These are phyloP conservation scores for Metopia argyrocephala DNA, from an alignment of 2,888 invertebrate species.

Conservation along the genomic window DNA sequence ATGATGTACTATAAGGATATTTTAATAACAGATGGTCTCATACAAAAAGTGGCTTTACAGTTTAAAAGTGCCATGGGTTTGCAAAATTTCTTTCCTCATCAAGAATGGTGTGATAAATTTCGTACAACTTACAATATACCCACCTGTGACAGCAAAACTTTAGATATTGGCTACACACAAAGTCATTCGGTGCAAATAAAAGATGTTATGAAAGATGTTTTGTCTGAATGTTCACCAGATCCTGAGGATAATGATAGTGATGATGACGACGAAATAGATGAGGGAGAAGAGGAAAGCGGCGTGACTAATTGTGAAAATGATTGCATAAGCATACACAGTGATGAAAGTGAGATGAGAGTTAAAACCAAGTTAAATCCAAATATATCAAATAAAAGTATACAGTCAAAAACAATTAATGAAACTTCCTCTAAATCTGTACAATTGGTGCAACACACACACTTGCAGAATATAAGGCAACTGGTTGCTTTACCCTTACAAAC, in stretches of 20 bases:
- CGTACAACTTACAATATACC: slow-evolving; percentile 72
- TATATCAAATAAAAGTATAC: slow-evolving; percentile 11
- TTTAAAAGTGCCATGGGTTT: slow-evolving; percentile 75
- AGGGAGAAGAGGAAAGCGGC: slow-evolving; percentile 30
- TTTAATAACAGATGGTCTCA: slow-evolving; percentile 73
- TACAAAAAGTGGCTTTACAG: slow-evolving; percentile 76
- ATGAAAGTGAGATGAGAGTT: slow-evolving; percentile 60
- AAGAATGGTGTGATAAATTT: slow-evolving; percentile 76
- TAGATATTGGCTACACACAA: slow-evolving; percentile 73
- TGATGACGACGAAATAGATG: slow-evolving; percentile 48
- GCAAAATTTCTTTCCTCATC: slow-evolving; percentile 74
- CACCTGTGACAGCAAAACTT: slow-evolving; percentile 72
- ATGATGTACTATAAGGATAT: slow-evolving; percentile 78
- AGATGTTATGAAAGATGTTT: slow-evolving; percentile 73
- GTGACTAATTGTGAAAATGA: slow-evolving; percentile 45
- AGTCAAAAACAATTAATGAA: neutral
- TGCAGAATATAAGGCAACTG: slow-evolving; percentile 62
- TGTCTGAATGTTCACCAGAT: slow-evolving; percentile 69
- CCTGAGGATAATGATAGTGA: slow-evolving; percentile 57
- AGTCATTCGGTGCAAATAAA: slow-evolving; percentile 76
- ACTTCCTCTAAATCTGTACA: slow-evolving; percentile 19
- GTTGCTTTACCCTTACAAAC: slow-evolving; percentile 64
- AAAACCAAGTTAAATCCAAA: slow-evolving; percentile 14
- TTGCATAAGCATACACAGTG: slow-evolving; percentile 61
- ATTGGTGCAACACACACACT: slow-evolving; percentile 38